Conservation (phyloP, 2,113 vertebrate species). For the Tretioscincus oriximinensis region DNA sequence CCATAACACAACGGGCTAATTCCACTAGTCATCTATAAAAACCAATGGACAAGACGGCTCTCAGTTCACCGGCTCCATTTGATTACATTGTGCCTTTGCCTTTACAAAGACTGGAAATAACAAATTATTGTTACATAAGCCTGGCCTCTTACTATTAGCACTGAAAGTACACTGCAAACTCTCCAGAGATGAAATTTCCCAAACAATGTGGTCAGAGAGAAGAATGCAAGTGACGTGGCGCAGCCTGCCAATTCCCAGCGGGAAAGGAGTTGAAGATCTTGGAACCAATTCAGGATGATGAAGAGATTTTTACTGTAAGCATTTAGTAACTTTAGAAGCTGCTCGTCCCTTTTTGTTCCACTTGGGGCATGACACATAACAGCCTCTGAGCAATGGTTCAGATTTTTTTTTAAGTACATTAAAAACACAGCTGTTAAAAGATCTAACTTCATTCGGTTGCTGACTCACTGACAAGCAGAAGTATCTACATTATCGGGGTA, state of each 20-base stretch:
- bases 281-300: conserved; percentile 61
- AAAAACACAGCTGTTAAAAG: neutral
- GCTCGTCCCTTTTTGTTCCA: conserved; percentile 46
- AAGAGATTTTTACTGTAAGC: conserved; percentile 70
- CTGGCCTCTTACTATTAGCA: neutral
- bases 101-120: neutral
- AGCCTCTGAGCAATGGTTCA: conserved; percentile 32
- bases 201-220: conserved; percentile 23
- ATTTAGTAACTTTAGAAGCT: conserved; percentile 59
- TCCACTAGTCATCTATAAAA: no score
- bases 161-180: conserved; percentile 50
- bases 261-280: conserved; percentile 26
- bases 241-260: conserved; percentile 34
- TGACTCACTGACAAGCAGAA: neutral
- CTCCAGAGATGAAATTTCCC: conserved; percentile 26
- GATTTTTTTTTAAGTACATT: neutral
- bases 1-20: no score
- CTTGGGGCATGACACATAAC: conserved; percentile 36
- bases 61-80: neutral
- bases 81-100: neutral
- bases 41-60: no score
- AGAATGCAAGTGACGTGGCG: conserved; percentile 62
- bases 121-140: neutral
- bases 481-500: neutral
- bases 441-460: neutral